Evolutionary conservation across 1,140 invertebrate species (phyloP), one percentile per base, ranked within the genome.

Genomic region (Oedothorax gibbosus): DNA sequence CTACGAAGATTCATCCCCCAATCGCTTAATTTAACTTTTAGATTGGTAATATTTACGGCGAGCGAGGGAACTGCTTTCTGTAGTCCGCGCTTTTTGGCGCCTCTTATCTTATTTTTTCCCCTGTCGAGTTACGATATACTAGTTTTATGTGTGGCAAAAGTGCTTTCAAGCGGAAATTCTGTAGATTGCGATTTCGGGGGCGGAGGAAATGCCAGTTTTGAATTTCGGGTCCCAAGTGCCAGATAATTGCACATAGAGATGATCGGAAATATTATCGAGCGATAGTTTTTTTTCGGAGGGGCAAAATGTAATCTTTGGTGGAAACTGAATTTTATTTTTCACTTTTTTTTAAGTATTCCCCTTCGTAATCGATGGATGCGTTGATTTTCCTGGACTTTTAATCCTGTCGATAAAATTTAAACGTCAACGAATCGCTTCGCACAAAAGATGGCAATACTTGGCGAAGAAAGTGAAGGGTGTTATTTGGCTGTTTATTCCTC

Each of bases 211-310:
- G 71, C 71, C 72, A 53, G 71, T 75, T 84, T 84, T 84, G 81
- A 84, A 84, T 84, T 84, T 84, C 81, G 72, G 57, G 68, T 35
- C 68, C 73, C 68, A 69, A 82, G 79, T 57, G 50, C 56, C 72
- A 75, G 81, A 84, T 75, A 84, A 84, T 84, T 84, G 81, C 81
- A 72, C 81, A 84, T 84, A 84, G 81, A 84, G 76, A 84, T 84
- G 81, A 84, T 84, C 71, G 71, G 68, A 84, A 84, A 84, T 84
- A 75, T 84, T 84, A 84, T 84, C 81, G 81, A 84, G 81, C 81
- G 81, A 50, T 51, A 82, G 79, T 82, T 82, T 72, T 49, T 53
- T 64, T n/a, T 57, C 72, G 57, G 69, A 64, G 79, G 68, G 50
- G 79, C 54, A 72, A 82, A 82, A 84, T 84, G 71, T 56, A 84